Conservation (phyloP, 2,888 invertebrate species). For the Caenorhabditis doughertyi region DNA sequence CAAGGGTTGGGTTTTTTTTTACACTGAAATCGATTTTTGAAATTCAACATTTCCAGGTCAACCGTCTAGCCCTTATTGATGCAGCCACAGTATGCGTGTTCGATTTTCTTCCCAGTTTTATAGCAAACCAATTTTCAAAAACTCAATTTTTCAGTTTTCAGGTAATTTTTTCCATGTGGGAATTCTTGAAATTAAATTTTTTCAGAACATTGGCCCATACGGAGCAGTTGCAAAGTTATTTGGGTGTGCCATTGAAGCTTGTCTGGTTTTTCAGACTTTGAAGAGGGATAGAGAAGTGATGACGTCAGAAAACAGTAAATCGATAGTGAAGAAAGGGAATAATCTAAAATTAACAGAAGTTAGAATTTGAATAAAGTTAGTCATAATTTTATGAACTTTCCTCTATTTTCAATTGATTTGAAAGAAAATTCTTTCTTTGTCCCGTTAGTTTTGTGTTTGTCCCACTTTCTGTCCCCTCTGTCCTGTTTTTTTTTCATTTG, state of each 20-base stretch:
- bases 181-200: too few relatives aligned
- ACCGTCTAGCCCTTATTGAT: constrained; percentile 19
- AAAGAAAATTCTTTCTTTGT: too few relatives aligned
- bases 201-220: constrained; percentile 35
- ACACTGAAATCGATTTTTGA: too few relatives aligned
- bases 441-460: too few relatives aligned
- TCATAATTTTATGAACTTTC: too few relatives aligned
- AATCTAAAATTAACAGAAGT: neutral
- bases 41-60: constrained; percentile 20
- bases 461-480: too few relatives aligned
- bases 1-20: constrained; percentile 38
- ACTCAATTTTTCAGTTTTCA: constrained; percentile 27
- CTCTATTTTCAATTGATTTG: too few relatives aligned
- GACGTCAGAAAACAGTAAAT: neutral
- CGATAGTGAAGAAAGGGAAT: neutral
- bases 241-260: constrained; percentile 39
- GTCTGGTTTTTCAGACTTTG: neutral
- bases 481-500: too few relatives aligned
- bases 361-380: neutral
- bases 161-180: neutral
- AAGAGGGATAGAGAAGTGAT: neutral
- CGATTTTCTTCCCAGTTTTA: constrained; percentile 41
- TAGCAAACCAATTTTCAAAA: constrained; percentile 11
- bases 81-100: constrained; percentile 6
- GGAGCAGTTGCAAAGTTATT: constrained; percentile 29